Evolutionary conservation across 2,113 vertebrate species (phyloP), one percentile per base, ranked within the genome.

Genomic region (Syrrhaptes paradoxus): DNA sequence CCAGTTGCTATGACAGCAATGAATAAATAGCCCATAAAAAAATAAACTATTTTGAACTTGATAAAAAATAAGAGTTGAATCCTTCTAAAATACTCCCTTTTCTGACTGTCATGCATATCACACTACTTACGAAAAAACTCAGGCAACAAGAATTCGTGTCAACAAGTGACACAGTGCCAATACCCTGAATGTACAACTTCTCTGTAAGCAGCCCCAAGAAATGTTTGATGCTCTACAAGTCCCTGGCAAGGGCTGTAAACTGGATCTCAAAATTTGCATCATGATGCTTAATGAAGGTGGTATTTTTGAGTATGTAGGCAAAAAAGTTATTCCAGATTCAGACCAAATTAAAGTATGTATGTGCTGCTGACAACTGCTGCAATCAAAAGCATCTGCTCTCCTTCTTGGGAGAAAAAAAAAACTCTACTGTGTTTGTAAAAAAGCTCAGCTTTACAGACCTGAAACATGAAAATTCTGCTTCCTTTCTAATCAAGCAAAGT

Each of bases 201-300:
- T 71, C 70, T 74, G 52, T 31, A 54, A 43, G 81, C 93, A 95
- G 92, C 73, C 78, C 71, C 87, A 84, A 93, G 89, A 92, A 78
- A 79, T 36, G 38, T 70, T 70, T 88, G 74, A 48, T 59, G 86
- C 59, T 93, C 80, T 87, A 55, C 83, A 87, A 10, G 91, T 84
- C 71, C 54, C 73, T 89, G 85, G 62, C 17, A 41, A 89, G 73
- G 51, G 52, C 72, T 94, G 51, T 58, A 45, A 32, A 74, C 67
- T 83, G 67, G 89, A 87, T 36, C 57, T 75, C 48, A 54, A 41
- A 32, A 79, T 92, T 76, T 95, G 58, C 62, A 89, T 74, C 89
- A 63, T 10, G 45, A 78, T 83, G 83, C 89, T 89, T 52, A 95
- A n/a, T 36, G 71, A 81, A 85, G 85, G 46, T 66, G 71, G 29